Evolutionary conservation across 2,797 vertebrate species (phyloP).

Genomic region (Malurus splendens): DNA sequence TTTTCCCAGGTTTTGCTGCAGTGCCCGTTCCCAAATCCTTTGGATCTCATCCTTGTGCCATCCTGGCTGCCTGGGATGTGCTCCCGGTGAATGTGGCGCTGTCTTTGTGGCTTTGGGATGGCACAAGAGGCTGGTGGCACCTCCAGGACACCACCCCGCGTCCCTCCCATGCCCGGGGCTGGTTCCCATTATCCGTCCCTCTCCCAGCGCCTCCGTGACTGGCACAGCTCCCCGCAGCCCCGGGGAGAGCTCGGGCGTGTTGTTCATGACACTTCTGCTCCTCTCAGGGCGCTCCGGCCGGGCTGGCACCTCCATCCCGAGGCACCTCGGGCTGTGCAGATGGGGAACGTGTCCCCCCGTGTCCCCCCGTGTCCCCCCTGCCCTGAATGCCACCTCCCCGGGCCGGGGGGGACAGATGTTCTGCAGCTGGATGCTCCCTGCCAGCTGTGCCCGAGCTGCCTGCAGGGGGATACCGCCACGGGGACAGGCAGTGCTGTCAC

Average conservation of each 20-base stretch:
- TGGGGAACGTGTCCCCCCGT: neutral
- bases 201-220: neutral
- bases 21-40: rapidly evolving
- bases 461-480: rapidly evolving
- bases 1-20: neutral
- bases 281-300: neutral
- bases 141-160: neutral
- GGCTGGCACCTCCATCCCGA: neutral
- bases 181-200: slow-evolving; percentile 2
- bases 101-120: neutral
- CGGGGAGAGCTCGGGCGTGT: neutral
- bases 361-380: neutral
- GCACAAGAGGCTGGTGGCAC: neutral
- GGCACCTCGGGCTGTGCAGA: neutral
- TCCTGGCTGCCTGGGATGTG: neutral
- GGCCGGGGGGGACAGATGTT: neutral
- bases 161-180: neutral
- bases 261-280: slow-evolving; percentile 11
- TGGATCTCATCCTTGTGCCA: rapidly evolving
- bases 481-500: neutral
- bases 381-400: neutral
- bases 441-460: neutral
- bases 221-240: neutral
- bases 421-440: neutral
- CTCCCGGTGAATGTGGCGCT: rapidly evolving